Base-by-base conservation (phyloP, 2,797 vertebrate species). In the Acrossocheilus wenchowensis region DNA sequence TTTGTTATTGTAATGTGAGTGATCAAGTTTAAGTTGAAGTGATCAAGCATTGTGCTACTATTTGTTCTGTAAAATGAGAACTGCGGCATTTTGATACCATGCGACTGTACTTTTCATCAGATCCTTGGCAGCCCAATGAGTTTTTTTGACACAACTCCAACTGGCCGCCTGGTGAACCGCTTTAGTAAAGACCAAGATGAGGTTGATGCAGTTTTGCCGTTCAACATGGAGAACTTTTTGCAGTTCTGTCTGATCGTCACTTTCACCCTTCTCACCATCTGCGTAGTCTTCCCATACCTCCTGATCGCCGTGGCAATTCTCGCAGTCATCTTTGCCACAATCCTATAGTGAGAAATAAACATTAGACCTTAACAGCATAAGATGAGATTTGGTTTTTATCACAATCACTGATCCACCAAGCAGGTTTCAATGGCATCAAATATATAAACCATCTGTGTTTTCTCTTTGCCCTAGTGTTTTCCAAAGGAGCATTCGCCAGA, bases 121-220 rank as follows among this genome's bases (percentile, higher is more conserved):
- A 93, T 97, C 72, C 89, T 96, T 19, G 72, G 85, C 78, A 96
- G 94, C 84, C 96, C 96, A 15, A 95, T 94, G 95, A 95, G 93
- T 89, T 97, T 97, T 92, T 98, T 96, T 74, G 97, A 96, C 91
- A 95, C 92, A 3, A 97, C 95, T 1, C 97, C 97, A 48, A 94
- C 94, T 0, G 96, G 96, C 83, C 95, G 95, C 39, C 92, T 98
- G 88, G 96, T 97, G 89, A 97, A 97, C 91, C 94, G 94, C 64
- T 98, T 97, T 88, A 91, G 97, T 87, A 97, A 97, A 93, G 97
- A 97, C 54, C 96, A 94, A 87, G 96, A 97, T 0, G 95, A 97
- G 89, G 66, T 97, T 80, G 96, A 97, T 82, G 79, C 89, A 3
- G 92, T 91, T 66, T 94, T 97, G 83, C 95, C 95, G 0, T 91